These are phyloP conservation scores for Sthenelais limicola DNA, from an alignment of 2,888 invertebrate genomes.

Conservation along the genomic window DNA sequence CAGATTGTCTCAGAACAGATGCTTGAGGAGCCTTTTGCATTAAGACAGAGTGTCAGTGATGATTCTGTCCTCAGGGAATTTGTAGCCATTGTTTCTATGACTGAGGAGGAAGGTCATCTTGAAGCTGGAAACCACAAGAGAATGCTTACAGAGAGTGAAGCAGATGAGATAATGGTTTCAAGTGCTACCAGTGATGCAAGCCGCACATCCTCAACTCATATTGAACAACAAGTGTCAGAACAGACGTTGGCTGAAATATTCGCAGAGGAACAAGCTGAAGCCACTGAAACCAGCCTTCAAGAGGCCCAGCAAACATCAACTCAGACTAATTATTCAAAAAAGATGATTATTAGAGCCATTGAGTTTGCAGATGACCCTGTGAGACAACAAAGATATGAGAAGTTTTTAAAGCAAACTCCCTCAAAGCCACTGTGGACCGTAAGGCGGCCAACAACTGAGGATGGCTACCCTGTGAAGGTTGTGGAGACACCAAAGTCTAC, in stretches of 20 bases:
- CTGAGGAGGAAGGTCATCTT: slow-evolving; percentile 21
- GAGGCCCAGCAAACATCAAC: not conserved
- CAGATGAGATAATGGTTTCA: slow-evolving; percentile 1
- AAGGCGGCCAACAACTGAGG: slow-evolving; percentile 4
- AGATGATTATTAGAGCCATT: slow-evolving; percentile 29
- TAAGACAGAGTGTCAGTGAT: slow-evolving; percentile 8
- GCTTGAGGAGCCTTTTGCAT: not conserved
- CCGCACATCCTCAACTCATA: not conserved
- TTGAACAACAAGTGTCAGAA: slow-evolving; percentile 4
- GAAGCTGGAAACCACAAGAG: not conserved
- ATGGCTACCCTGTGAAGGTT: slow-evolving; percentile 13
- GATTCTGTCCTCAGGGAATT: slow-evolving; percentile 7
- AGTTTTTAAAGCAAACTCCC: slow-evolving; percentile 13
- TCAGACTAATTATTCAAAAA: slow-evolving; percentile 11
- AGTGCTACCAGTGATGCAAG: not conserved
- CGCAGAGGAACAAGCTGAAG: not conserved
- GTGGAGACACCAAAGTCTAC: not conserved
- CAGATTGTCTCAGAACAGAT: not conserved
- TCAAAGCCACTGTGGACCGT: not conserved
- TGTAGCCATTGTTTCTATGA: slow-evolving; percentile 14
- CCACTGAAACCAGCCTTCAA: not conserved
- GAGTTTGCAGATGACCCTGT: slow-evolving; percentile 16
- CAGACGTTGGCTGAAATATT: slow-evolving; percentile 8
- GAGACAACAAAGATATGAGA: slow-evolving; percentile 22
- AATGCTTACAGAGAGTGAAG: not conserved